Conservation (phyloP, 1,140 invertebrate genomes). For the Drosophila littoralis region DNA sequence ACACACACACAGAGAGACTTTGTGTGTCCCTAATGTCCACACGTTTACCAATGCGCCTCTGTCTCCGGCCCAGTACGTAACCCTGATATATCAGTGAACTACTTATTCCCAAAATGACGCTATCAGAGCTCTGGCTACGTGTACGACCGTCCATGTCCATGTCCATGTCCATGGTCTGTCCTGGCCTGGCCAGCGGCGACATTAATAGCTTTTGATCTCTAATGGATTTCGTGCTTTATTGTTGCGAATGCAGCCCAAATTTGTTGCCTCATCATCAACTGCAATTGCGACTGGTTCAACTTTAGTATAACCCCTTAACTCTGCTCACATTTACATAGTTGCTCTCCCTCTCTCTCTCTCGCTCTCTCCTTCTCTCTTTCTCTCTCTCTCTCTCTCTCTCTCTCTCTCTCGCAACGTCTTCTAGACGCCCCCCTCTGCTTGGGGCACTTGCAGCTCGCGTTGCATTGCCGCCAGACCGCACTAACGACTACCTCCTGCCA, state of each 20-base stretch:
- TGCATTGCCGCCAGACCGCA: conserved; percentile 6
- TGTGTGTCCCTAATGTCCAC: conserved; percentile 49
- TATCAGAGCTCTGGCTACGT: conserved; percentile 43
- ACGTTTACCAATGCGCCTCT: conserved; percentile 24
- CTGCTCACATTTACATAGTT: not conserved
- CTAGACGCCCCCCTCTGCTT: not conserved
- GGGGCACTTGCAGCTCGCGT: not conserved
- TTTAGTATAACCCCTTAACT: not conserved
- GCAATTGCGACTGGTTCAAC: conserved; percentile 9
- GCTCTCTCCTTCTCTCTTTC: not conserved
- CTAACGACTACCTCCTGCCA: conserved; percentile 32
- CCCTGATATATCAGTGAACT: conserved; percentile 40
- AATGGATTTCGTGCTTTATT: conserved; percentile 64
- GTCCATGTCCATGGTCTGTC: conserved; percentile 3
- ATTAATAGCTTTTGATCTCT: conserved; percentile 58
- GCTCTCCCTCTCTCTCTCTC: not conserved
- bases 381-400: not conserved
- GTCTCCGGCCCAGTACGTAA: not conserved
- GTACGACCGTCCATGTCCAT: conserved; percentile 6
- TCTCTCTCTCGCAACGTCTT: not conserved
- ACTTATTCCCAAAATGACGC: conserved; percentile 53
- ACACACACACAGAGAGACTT: not conserved
- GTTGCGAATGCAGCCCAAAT: conserved; percentile 17
- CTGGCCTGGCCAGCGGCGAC: conserved; percentile 16
- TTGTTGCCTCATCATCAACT: conserved; percentile 13